Evolutionary conservation across 2,113 vertebrate genomes (phyloP).

Genomic region (Axis porcinus): DNA sequence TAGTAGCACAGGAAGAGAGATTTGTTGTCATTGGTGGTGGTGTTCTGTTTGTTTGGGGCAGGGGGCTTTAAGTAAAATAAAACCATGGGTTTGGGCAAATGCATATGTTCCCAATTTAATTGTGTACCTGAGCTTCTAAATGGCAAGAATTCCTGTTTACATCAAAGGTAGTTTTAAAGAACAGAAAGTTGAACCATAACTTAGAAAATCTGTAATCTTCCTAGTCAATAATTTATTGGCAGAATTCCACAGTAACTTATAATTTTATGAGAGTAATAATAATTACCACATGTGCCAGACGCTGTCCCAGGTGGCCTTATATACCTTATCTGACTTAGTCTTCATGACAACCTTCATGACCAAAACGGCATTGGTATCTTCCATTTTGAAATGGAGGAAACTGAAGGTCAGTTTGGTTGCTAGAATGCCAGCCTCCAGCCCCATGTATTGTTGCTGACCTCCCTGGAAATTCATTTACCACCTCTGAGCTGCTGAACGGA

Average conservation of each 20-base stretch:
- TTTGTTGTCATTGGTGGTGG: not conserved
- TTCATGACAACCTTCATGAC: not conserved
- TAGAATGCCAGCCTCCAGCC: not conserved
- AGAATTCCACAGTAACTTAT: constrained; percentile 53
- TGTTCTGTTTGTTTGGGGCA: not conserved
- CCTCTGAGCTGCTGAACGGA: accelerated
- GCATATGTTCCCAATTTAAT: constrained; percentile 63
- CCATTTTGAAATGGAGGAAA: not conserved
- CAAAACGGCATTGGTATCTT: not conserved
- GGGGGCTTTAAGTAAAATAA: not conserved
- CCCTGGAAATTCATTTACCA: not conserved
- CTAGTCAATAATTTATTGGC: constrained; percentile 62
- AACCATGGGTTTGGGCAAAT: not conserved
- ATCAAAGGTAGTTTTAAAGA: constrained; percentile 60
- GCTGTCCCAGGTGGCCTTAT: not conserved
- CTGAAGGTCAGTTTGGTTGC: not conserved
- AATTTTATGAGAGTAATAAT: constrained; percentile 57
- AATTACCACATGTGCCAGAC: not conserved
- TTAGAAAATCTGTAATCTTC: constrained; percentile 60
- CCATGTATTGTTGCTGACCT: not conserved
- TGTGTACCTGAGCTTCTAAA: constrained; percentile 37
- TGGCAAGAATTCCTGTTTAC: constrained; percentile 55
- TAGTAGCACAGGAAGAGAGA: constrained; percentile 46
- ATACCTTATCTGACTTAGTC: not conserved
- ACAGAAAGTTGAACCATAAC: constrained; percentile 54